Evolutionary conservation across 1,140 invertebrate species (phyloP).

Genomic region (silkworm (Bombyx mori)): DNA sequence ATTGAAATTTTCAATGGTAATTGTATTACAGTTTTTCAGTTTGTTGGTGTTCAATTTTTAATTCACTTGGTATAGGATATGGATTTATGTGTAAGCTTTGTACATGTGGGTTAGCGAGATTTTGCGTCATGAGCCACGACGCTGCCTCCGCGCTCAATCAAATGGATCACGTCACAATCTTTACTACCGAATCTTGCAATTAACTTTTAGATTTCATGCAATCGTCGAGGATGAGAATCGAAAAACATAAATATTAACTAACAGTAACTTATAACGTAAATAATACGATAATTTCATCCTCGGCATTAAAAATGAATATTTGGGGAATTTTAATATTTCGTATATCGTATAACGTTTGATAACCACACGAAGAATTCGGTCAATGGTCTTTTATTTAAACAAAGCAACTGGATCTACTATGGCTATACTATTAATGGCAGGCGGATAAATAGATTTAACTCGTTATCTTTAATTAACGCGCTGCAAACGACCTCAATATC

Average conservation of each 20-base stretch:
- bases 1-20: too few relatives aligned
- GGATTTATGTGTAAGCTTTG: conserved; percentile 2
- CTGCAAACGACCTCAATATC: conserved; percentile 39
- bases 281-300: too few relatives aligned
- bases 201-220: too few relatives aligned
- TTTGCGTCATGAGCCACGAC: conserved; percentile 32
- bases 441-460: conserved; percentile 16
- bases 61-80: conserved; percentile 16
- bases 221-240: too few relatives aligned
- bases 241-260: too few relatives aligned
- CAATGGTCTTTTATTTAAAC: background rate
- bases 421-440: background rate
- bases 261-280: too few relatives aligned
- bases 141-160: conserved; percentile 1
- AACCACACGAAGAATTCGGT: too few relatives aligned
- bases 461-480: conserved; percentile 37
- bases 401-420: conserved; percentile 1
- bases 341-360: too few relatives aligned
- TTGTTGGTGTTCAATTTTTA: conserved; percentile 27
- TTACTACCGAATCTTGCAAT: background rate
- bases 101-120: conserved; percentile 58
- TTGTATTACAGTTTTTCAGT: too few relatives aligned
- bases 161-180: conserved; percentile 30
- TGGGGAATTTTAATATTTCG: too few relatives aligned
- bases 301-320: too few relatives aligned